phyloP scores from a whole-genome alignment of 2,797 vertebrate species.

The Lates japonicus region DNA sequence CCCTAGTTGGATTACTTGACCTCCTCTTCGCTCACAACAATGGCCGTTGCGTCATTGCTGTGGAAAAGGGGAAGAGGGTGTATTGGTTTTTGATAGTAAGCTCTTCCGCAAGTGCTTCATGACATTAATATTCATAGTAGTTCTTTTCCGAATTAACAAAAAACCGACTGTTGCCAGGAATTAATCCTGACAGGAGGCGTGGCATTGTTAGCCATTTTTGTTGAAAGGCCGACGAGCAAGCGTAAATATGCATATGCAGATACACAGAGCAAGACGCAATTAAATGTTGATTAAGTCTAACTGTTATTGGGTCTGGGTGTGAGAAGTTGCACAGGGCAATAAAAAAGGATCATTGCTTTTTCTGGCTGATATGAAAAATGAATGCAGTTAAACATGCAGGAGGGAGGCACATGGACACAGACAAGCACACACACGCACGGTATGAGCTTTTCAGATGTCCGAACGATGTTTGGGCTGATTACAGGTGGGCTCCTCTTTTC shows the following conservation, averaged over 20 bases:
- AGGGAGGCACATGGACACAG: slow-evolving; percentile 34
- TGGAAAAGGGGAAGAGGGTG: slow-evolving; percentile 54
- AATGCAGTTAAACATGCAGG: slow-evolving; percentile 68
- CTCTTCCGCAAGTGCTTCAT: slow-evolving; percentile 73
- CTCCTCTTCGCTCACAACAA: slow-evolving; percentile 81
- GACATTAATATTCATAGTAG: slow-evolving; percentile 83
- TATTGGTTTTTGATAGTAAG: slow-evolving; percentile 70
- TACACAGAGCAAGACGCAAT: slow-evolving; percentile 84
- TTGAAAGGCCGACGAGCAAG: slow-evolving; percentile 79
- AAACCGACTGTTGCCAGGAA: slow-evolving; percentile 81
- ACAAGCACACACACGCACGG: slow-evolving; percentile 25
- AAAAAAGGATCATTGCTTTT: slow-evolving; percentile 51
- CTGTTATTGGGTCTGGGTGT: slow-evolving; percentile 80
- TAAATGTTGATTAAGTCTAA: slow-evolving; percentile 87
- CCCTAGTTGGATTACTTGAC: slow-evolving; percentile 73
- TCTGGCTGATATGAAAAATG: slow-evolving; percentile 71
- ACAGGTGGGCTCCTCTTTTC: slow-evolving; percentile 31
- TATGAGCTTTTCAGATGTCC: slow-evolving; percentile 63
- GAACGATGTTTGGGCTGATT: slow-evolving; percentile 63
- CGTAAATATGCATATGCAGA: slow-evolving; percentile 86
- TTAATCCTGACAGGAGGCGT: slow-evolving; percentile 85
- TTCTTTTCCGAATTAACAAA: slow-evolving; percentile 81
- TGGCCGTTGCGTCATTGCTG: slow-evolving; percentile 69
- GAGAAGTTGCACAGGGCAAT: slow-evolving; percentile 59
- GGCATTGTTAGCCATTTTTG: slow-evolving; percentile 81